These are phyloP conservation scores for Phylloscopus collybita DNA, from an alignment of 2,797 vertebrate species.

Conservation along the genomic window DNA sequence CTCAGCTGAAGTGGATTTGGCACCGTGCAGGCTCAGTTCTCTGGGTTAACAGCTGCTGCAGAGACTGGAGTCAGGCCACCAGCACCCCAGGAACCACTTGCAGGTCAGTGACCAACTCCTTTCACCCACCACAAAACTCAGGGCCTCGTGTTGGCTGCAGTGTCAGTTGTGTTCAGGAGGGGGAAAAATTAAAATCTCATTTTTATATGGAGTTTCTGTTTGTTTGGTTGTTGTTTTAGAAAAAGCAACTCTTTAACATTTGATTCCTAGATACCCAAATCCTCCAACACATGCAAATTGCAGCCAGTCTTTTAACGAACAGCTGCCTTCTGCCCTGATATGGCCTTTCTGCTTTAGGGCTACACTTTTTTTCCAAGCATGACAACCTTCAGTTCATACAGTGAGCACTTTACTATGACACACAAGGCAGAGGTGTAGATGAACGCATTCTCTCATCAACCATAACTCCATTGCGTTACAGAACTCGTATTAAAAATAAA, in stretches of 20 bases:
- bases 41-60: neutral
- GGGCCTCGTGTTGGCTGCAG: accelerated
- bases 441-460: neutral
- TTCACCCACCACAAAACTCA: neutral
- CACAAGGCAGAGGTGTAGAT: neutral
- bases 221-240: too few species aligned
- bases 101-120: neutral
- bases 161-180: accelerated
- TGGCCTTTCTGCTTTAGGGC: neutral
- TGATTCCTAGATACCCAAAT: neutral
- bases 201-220: neutral
- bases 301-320: neutral
- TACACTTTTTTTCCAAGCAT: neutral
- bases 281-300: neutral
- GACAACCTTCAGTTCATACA: neutral
- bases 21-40: neutral
- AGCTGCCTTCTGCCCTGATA: neutral
- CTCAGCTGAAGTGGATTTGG: neutral
- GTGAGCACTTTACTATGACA: neutral
- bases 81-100: neutral
- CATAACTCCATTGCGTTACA: neutral
- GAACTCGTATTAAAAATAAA: neutral
- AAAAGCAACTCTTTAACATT: neutral
- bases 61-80: neutral
- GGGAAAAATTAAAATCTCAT: neutral